These are phyloP conservation scores for Strigamia crassipes DNA, from an alignment of 2,888 invertebrate genomes.

Conservation along the genomic window DNA sequence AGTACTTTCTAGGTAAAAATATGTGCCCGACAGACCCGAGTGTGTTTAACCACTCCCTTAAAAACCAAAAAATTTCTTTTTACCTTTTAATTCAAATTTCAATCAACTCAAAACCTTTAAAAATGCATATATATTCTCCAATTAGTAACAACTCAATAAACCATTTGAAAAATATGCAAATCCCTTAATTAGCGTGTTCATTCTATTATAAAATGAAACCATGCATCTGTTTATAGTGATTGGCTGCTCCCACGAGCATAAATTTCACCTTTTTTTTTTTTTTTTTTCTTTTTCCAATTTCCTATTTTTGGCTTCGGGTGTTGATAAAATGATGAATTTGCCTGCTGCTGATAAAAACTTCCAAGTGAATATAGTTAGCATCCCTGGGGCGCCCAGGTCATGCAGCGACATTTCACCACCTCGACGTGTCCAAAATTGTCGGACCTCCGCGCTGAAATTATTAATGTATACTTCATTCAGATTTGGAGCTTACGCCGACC, in stretches of 20 bases:
- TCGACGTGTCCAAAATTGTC: conserved; percentile 14
- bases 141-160: too few relatives aligned
- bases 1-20: too few relatives aligned
- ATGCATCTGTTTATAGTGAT: neutral
- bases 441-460: conserved; percentile 18
- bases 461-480: conserved; percentile 31
- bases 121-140: too few relatives aligned
- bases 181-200: too few relatives aligned
- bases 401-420: neutral
- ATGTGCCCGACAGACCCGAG: too few relatives aligned
- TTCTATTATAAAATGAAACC: neutral
- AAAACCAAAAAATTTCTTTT: too few relatives aligned
- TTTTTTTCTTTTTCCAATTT: neutral
- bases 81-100: too few relatives aligned
- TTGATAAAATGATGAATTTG: conserved; percentile 7
- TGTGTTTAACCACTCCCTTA: too few relatives aligned
- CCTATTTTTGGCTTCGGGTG: neutral
- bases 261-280: neutral
- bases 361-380: neutral
- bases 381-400: neutral
- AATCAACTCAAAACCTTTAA: too few relatives aligned
- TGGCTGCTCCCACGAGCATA: neutral
- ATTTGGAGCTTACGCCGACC: neutral
- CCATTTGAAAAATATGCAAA: too few relatives aligned
- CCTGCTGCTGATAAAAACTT: neutral